phyloP scores from a whole-genome alignment of 2,797 vertebrate species.

The Lacerta viridis region DNA sequence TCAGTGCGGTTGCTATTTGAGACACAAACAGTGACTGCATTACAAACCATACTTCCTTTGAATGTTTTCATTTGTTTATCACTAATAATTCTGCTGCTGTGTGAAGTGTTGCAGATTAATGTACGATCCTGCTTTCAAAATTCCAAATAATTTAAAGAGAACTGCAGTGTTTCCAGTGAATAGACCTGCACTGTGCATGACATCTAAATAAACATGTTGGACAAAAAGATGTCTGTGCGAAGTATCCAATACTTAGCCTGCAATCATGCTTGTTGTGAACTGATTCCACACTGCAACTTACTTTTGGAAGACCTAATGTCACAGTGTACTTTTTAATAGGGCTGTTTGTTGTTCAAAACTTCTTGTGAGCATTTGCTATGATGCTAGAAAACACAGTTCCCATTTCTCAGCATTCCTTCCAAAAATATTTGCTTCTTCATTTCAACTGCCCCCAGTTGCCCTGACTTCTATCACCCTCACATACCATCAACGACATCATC shows the following conservation, averaged over 20 bases:
- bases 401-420: background rate
- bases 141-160: slow-evolving; percentile 17
- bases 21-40: slow-evolving; percentile 28
- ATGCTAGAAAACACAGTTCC: background rate
- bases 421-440: background rate
- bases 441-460: background rate
- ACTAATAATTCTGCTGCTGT: slow-evolving; percentile 16
- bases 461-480: background rate
- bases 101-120: slow-evolving; percentile 11
- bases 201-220: slow-evolving; percentile 44
- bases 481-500: background rate
- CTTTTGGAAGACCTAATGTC: slow-evolving; percentile 14
- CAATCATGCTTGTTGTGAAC: background rate
- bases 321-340: background rate
- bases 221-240: slow-evolving; percentile 43
- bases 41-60: slow-evolving; percentile 37
- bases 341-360: background rate
- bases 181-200: slow-evolving; percentile 26
- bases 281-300: slow-evolving; percentile 12
- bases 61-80: background rate
- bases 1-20: slow-evolving; percentile 46
- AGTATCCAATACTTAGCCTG: slow-evolving; percentile 36
- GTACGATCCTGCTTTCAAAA: slow-evolving; percentile 35
- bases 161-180: slow-evolving; percentile 2
- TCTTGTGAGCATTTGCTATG: background rate